Conservation (phyloP, 2,797 vertebrate species). For the Pseudomugil gertrudae region DNA sequence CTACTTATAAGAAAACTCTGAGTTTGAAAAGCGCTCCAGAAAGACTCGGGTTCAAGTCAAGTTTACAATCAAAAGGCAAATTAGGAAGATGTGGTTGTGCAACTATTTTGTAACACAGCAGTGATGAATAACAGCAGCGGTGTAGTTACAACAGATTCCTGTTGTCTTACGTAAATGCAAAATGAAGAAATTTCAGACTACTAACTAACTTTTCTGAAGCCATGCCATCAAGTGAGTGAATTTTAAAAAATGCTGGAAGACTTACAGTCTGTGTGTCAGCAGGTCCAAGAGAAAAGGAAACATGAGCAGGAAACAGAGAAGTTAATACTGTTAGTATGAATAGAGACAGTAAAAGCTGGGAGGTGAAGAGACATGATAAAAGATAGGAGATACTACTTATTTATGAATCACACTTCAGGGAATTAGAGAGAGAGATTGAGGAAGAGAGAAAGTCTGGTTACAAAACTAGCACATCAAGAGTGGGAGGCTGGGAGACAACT, state of each 20-base stretch:
- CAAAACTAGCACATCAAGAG: slow-evolving; percentile 30
- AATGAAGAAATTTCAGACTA: not conserved
- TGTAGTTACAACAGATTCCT: slow-evolving; percentile 23
- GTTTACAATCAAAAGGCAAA: slow-evolving; percentile 28
- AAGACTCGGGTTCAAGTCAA: slow-evolving; percentile 29
- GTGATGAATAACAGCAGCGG: slow-evolving; percentile 5
- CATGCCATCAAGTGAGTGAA: not conserved
- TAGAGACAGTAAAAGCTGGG: slow-evolving; percentile 11
- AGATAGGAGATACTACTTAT: slow-evolving; percentile 27
- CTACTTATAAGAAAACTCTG: slow-evolving; percentile 16
- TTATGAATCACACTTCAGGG: slow-evolving; percentile 16
- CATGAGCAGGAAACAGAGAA: slow-evolving; percentile 41
- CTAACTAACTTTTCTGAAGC: not conserved
- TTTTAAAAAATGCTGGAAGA: slow-evolving; percentile 27
- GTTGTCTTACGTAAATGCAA: not conserved
- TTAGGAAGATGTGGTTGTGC: slow-evolving; percentile 43
- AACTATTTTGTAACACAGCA: slow-evolving; percentile 31
- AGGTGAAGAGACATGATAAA: slow-evolving; percentile 12
- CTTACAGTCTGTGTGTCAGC: slow-evolving; percentile 57
- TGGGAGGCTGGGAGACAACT: slow-evolving; percentile 48
- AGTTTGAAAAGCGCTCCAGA: slow-evolving; percentile 33
- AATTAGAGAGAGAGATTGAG: slow-evolving; percentile 14
- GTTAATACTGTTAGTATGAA: not conserved
- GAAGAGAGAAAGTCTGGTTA: slow-evolving; percentile 42
- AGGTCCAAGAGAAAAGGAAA: slow-evolving; percentile 48